phyloP scores from a whole-genome alignment of 1,140 invertebrate genomes.

The Archivesica marissinica region DNA sequence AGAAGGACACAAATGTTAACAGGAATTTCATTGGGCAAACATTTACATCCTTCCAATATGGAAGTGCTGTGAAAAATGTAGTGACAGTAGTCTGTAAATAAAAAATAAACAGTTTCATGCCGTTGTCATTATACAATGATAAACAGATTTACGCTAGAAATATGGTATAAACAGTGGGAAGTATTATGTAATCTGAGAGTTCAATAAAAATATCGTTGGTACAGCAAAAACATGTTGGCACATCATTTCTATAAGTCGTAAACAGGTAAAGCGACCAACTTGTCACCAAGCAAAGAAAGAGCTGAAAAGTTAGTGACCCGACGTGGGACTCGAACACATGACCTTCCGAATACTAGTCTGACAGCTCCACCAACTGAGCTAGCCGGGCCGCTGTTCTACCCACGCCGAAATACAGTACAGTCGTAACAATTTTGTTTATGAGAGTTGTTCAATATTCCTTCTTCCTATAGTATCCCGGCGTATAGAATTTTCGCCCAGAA shows the following conservation, averaged over 20 bases:
- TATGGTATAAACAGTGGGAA: background rate
- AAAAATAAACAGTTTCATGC: background rate
- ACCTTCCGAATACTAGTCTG: background rate
- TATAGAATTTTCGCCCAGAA: too few species aligned
- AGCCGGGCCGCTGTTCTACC: too few species aligned
- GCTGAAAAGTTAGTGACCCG: too few species aligned
- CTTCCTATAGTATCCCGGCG: too few species aligned
- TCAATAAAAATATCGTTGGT: background rate
- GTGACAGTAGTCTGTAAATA: background rate
- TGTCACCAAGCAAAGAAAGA: too few species aligned
- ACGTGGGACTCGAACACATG: too few species aligned
- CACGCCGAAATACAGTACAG: too few species aligned
- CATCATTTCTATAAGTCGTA: background rate
- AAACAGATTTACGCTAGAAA: background rate
- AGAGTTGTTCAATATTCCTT: too few species aligned
- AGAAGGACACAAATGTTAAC: background rate
- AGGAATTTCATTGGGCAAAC: background rate
- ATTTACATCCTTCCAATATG: conserved; percentile 29
- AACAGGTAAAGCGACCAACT: background rate
- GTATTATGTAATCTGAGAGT: background rate
- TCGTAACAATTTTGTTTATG: background rate
- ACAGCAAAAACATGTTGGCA: background rate
- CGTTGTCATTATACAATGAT: background rate
- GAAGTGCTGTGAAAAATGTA: background rate
- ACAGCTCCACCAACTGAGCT: background rate